Conservation (phyloP, 2,797 vertebrate species). For the Aplochiton taeniatus region DNA sequence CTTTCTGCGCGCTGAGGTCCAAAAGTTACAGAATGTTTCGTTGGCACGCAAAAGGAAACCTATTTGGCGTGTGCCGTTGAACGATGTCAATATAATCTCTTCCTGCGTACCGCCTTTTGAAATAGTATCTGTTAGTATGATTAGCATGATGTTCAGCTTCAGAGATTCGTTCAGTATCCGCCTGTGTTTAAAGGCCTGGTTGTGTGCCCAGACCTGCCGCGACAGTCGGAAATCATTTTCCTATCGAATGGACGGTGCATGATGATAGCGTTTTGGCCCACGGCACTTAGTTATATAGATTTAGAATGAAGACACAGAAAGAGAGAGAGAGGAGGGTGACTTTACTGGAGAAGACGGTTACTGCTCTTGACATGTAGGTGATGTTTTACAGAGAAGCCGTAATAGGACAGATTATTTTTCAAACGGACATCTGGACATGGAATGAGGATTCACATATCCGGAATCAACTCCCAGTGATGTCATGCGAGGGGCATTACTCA, state of each 20-base stretch:
- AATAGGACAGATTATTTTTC: constrained; percentile 56
- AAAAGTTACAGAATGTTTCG: not conserved
- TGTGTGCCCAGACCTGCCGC: constrained; percentile 20
- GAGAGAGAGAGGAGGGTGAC: no score
- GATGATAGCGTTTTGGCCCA: constrained; percentile 55
- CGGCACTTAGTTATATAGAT: constrained; percentile 30
- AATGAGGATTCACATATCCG: constrained; percentile 63
- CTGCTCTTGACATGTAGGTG: constrained; percentile 65
- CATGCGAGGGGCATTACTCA: constrained; percentile 29
- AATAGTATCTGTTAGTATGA: constrained; percentile 46
- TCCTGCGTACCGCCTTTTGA: constrained; percentile 21
- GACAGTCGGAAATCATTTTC: constrained; percentile 50
- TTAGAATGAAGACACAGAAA: not conserved
- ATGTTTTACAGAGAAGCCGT: constrained; percentile 62
- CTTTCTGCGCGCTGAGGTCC: constrained; percentile 5
- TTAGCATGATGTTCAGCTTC: constrained; percentile 23
- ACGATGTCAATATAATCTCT: constrained; percentile 19
- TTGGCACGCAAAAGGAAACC: constrained; percentile 9
- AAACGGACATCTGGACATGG: constrained; percentile 67
- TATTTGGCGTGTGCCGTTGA: constrained; percentile 16
- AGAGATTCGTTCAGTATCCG: constrained; percentile 4
- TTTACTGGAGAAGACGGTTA: constrained; percentile 35
- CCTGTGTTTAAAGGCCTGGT: constrained; percentile 29
- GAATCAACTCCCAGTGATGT: constrained; percentile 57
- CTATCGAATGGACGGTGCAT: constrained; percentile 42